Evolutionary conservation across 1,140 invertebrate genomes (phyloP).

Genomic region (Zaprionus kolodkinae): DNA sequence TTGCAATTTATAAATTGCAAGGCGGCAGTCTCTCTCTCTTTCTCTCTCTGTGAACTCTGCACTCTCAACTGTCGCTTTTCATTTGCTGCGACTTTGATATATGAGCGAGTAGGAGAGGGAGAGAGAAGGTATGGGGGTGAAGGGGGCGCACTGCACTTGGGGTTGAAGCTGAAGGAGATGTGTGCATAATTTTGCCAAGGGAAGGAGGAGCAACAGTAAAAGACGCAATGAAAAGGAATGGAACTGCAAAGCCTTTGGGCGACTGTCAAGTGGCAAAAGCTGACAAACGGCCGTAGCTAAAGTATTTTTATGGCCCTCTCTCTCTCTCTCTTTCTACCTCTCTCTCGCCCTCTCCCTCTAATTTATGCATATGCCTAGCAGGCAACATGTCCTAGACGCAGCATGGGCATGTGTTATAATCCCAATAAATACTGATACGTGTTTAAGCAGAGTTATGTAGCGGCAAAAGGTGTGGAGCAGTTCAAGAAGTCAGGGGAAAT

Average conservation of each 20-base stretch:
- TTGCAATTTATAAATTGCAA: slow-evolving; percentile 76
- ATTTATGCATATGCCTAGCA: slow-evolving; percentile 31
- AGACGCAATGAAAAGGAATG: background rate
- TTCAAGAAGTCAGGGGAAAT: background rate
- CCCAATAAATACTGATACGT: slow-evolving; percentile 28
- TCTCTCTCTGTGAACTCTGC: slow-evolving; percentile 24
- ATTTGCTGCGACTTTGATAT: slow-evolving; percentile 50
- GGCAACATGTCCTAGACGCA: slow-evolving; percentile 9
- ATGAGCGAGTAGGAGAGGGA: slow-evolving; percentile 32
- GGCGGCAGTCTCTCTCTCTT: slow-evolving; percentile 14
- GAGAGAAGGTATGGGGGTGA: slow-evolving; percentile 7
- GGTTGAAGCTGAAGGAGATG: slow-evolving; percentile 17
- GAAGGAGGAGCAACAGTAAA: background rate
- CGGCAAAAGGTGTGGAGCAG: background rate
- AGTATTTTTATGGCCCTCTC: slow-evolving; percentile 34
- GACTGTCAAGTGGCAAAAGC: slow-evolving; percentile 46
- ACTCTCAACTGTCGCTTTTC: slow-evolving; percentile 49
- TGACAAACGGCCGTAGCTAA: slow-evolving; percentile 33
- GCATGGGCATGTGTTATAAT: slow-evolving; percentile 9
- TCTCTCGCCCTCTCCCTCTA: background rate
- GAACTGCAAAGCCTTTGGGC: slow-evolving; percentile 27
- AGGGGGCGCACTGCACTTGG: slow-evolving; percentile 28
- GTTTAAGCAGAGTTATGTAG: background rate
- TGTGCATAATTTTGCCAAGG: slow-evolving; percentile 51
- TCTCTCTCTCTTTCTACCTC: background rate